phyloP scores from a whole-genome alignment of 2,113 vertebrate genomes.

The Phalacrocorax pelagicus region DNA sequence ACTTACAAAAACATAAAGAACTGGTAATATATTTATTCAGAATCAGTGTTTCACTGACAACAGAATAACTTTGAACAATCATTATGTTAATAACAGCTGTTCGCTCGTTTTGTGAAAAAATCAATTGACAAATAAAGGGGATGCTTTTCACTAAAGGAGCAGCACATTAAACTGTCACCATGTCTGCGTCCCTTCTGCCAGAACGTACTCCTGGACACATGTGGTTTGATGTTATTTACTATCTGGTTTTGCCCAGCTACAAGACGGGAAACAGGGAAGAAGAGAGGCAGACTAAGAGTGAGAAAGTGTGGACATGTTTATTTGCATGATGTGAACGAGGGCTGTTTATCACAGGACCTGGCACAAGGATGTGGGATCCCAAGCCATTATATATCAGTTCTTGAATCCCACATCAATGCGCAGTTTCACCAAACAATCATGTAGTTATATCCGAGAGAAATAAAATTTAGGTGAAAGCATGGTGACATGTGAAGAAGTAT shows the following conservation, averaged over 20 bases:
- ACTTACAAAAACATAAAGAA: background rate
- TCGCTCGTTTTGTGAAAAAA: background rate
- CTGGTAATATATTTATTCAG: background rate
- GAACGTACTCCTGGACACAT: background rate
- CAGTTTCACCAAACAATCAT: background rate
- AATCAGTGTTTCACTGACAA: background rate
- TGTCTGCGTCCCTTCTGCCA: background rate
- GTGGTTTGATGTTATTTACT: background rate
- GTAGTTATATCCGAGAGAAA: background rate
- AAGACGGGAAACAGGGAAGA: background rate
- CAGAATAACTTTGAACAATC: background rate
- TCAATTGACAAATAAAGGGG: background rate
- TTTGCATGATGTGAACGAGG: background rate
- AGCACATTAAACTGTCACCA: background rate
- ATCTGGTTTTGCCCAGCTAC: background rate
- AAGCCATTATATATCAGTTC: background rate
- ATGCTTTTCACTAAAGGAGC: background rate
- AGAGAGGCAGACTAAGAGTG: background rate
- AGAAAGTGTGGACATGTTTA: background rate
- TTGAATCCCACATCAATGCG: background rate
- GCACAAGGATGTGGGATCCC: background rate
- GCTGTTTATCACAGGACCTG: background rate
- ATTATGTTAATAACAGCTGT: background rate
- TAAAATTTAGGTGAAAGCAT: background rate
- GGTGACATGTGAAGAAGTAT: background rate